Evolutionary conservation across 53 echinoderm and acorn worm species (phyloP).

Genomic region (Temnopleurus reevesii): DNA sequence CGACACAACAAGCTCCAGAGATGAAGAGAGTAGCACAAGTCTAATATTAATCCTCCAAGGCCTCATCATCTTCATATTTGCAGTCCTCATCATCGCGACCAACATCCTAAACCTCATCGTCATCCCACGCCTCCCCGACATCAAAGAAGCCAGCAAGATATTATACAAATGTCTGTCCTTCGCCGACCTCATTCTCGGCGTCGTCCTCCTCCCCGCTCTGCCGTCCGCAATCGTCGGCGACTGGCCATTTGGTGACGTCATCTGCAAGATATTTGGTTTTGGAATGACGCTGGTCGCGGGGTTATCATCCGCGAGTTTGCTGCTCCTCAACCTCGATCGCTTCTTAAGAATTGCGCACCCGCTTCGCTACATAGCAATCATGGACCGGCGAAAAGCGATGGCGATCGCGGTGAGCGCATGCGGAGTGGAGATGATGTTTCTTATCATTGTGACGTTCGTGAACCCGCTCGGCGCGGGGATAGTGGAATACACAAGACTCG

Average conservation of each 20-base stretch:
- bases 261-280: conserved; percentile 44
- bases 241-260: conserved; percentile 18
- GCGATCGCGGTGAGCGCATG: not conserved
- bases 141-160: conserved; percentile 46
- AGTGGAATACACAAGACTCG: conserved; percentile 21
- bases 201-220: conserved; percentile 27
- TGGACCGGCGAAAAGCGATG: conserved; percentile 10
- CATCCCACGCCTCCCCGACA: conserved; percentile 45
- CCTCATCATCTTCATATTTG: conserved; percentile 31
- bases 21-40: not conserved
- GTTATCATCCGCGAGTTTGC: conserved; percentile 74
- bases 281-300: conserved; percentile 68
- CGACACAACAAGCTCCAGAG: not conserved
- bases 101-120: conserved; percentile 33
- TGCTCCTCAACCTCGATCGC: conserved; percentile 82
- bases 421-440: not conserved
- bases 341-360: conserved; percentile 84
- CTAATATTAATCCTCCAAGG: conserved; percentile 27
- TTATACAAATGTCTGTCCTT: conserved; percentile 43
- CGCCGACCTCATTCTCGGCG: conserved; percentile 28
- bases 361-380: conserved; percentile 69
- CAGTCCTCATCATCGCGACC: conserved; percentile 17
- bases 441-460: not conserved
- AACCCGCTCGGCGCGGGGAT: conserved; percentile 33
- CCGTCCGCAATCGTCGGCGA: not conserved